These are phyloP conservation scores for Cosmia trapezina DNA, from an alignment of 2,888 invertebrate species.

Conservation along the genomic window DNA sequence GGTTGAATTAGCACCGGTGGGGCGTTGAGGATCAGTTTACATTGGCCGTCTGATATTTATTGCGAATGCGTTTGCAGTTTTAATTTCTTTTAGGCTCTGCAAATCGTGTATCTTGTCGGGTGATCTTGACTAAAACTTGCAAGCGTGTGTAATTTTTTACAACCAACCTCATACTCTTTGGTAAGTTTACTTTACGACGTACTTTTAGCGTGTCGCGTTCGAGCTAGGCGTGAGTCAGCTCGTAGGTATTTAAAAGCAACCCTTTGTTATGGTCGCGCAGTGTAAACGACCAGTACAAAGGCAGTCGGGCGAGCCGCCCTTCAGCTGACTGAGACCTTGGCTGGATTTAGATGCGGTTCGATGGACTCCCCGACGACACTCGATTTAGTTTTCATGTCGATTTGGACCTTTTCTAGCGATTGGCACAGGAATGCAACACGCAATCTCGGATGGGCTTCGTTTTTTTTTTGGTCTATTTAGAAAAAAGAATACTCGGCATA, in stretches of 20 bases:
- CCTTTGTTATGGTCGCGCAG: constrained; percentile 87
- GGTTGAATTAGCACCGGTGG: constrained; percentile 65
- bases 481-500: constrained; percentile 65
- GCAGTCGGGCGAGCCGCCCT: constrained; percentile 87
- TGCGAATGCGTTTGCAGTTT: constrained; percentile 68
- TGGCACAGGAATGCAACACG: constrained; percentile 77
- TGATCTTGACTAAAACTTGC: constrained; percentile 75
- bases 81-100: constrained; percentile 71
- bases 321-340: constrained; percentile 88
- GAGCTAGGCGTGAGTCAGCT: constrained; percentile 82
- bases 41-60: constrained; percentile 72
- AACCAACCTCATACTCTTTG: constrained; percentile 33
- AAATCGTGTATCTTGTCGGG: constrained; percentile 76
- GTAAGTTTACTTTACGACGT: constrained; percentile 61
- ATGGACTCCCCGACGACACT: constrained; percentile 83
- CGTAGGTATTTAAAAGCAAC: constrained; percentile 77
- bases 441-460: constrained; percentile 74
- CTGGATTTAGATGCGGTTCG: constrained; percentile 89
- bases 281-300: constrained; percentile 87
- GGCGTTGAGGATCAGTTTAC: constrained; percentile 68
- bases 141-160: constrained; percentile 60
- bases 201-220: constrained; percentile 64
- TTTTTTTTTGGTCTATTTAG: constrained; percentile 70
- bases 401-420: constrained; percentile 82
- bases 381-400: constrained; percentile 83